Percentiles rank a stretch among this genome's conserved stretches.
These are phyloP conservation scores for Phallusia fumigata DNA, from an alignment of 23 tunicate species.

Conservation along the genomic window DNA sequence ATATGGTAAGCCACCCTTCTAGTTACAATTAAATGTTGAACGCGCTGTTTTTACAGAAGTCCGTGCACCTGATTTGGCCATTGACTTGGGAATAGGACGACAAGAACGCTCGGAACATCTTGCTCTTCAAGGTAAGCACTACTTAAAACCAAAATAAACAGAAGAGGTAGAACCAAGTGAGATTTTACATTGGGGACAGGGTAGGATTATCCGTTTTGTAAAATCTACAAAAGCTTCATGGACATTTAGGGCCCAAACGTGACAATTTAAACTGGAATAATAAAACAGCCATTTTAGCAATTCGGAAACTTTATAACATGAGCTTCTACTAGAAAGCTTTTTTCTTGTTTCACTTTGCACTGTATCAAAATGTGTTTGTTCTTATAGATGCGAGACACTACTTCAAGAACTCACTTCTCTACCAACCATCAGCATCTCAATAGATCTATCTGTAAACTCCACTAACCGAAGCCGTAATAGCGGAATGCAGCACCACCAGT, in stretches of 20 bases:
- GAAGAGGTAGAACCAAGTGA: background rate
- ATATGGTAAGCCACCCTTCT: no score
- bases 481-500: no score
- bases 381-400: constrained; percentile 14
- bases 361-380: background rate
- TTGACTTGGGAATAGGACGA: constrained; percentile 36
- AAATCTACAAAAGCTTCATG: no score
- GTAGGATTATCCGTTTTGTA: no score
- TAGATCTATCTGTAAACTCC: background rate
- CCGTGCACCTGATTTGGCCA: constrained; percentile 33
- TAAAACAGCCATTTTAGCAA: no score
- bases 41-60: constrained; percentile 12
- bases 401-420: constrained; percentile 40
- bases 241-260: no score
- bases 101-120: constrained; percentile 26
- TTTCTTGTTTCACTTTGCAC: background rate
- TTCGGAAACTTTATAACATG: no score
- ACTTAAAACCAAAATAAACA: background rate
- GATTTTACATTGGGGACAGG: background rate
- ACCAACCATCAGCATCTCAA: constrained; percentile 23
- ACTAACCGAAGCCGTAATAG: no score
- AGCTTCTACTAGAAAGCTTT: no score
- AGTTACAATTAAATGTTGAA: no score
- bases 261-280: no score
- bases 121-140: constrained; percentile 38